These are phyloP conservation scores for Microhierax caerulescens DNA, from an alignment of 2,797 vertebrate species.

Conservation along the genomic window DNA sequence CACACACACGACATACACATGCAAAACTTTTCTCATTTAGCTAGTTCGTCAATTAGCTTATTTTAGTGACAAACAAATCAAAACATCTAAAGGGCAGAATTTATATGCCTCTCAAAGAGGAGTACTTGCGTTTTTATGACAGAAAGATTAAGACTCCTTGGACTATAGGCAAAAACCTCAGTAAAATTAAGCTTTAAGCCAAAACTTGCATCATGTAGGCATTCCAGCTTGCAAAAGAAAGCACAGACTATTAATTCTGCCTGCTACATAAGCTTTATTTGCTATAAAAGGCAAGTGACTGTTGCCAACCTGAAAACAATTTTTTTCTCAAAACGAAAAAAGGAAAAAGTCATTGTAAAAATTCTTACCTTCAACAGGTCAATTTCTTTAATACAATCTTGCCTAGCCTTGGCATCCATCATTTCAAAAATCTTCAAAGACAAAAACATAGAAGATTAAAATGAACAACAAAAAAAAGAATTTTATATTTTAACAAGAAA, in stretches of 20 bases:
- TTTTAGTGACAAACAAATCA: neutral
- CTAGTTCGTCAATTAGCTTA: neutral
- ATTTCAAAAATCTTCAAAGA: conserved; percentile 90
- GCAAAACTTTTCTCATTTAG: neutral
- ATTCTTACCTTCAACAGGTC: conserved; percentile 89
- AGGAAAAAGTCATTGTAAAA: neutral
- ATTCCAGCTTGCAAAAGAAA: neutral
- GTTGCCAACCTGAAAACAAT: neutral
- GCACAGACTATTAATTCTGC: rapidly evolving
- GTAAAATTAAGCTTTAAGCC: neutral
- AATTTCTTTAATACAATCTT: conserved; percentile 94
- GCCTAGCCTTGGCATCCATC: conserved; percentile 93
- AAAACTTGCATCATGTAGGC: neutral
- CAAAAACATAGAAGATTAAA: neutral
- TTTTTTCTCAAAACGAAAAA: neutral
- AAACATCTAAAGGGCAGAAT: neutral
- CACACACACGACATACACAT: no score
- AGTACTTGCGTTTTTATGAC: neutral
- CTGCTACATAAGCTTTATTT: neutral
- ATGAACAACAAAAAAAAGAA: neutral
- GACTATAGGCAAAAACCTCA: neutral
- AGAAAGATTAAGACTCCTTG: neutral
- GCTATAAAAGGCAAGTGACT: neutral
- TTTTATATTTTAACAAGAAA: neutral
- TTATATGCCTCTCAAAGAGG: neutral